Evolutionary conservation across 2,888 invertebrate genomes (phyloP).

Genomic region (Cryptus armator): DNA sequence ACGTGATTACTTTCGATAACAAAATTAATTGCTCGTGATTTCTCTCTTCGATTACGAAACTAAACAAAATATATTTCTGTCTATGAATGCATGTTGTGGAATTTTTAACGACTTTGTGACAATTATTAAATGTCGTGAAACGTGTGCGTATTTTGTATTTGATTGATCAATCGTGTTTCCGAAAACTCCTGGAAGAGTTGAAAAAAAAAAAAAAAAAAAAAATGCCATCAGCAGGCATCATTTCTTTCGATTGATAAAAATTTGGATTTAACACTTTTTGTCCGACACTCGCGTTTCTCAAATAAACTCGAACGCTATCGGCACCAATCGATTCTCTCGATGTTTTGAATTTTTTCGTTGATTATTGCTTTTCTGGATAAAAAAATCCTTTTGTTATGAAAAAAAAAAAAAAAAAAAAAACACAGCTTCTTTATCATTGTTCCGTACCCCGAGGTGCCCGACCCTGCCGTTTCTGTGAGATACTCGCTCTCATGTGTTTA

Average conservation of each 20-base stretch:
- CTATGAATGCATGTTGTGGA: background rate
- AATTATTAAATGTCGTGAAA: slow-evolving; percentile 32
- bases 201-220: slow-evolving; percentile 17
- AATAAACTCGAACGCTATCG: no score
- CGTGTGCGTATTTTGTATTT: slow-evolving; percentile 26
- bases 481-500: slow-evolving; percentile 86
- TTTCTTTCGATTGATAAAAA: background rate
- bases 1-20: background rate
- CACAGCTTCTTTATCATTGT: slow-evolving; percentile 51
- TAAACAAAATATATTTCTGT: background rate
- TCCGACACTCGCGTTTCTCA: background rate
- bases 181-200: slow-evolving; percentile 24
- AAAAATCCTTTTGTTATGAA: background rate
- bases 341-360: no score
- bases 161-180: slow-evolving; percentile 12
- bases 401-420: slow-evolving; percentile 44
- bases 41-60: slow-evolving; percentile 9
- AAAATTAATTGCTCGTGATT: slow-evolving; percentile 30
- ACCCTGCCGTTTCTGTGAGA: slow-evolving; percentile 84
- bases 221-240: background rate
- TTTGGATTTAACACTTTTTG: slow-evolving; percentile 12
- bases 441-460: slow-evolving; percentile 82
- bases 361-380: background rate
- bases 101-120: background rate
- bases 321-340: no score